Conservation (phyloP, 1,140 invertebrate genomes). For the Oncopodura yosiiana region DNA sequence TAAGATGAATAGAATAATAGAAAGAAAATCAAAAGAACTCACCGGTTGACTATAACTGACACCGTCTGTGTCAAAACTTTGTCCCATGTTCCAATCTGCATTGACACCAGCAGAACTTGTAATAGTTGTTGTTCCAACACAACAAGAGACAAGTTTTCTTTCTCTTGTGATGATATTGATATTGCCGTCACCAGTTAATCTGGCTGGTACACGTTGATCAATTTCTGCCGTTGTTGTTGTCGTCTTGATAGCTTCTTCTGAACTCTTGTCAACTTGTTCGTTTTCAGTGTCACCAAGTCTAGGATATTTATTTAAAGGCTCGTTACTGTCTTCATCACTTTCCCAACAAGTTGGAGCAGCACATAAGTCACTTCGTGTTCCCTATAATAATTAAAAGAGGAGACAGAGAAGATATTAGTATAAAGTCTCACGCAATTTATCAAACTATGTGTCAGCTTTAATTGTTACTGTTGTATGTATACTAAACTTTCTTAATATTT, state of each 20-base stretch:
- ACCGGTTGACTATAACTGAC: constrained; percentile 31
- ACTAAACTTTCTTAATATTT: too few species aligned
- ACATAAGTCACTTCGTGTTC: constrained; percentile 13
- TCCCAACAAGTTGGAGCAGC: constrained; percentile 16
- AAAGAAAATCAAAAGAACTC: constrained; percentile 10
- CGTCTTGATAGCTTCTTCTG: background rate
- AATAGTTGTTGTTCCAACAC: background rate
- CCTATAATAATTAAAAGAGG: constrained; percentile 17
- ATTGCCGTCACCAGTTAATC: background rate
- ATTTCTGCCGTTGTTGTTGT: background rate
- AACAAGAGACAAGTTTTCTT: background rate
- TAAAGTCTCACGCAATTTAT: too few species aligned
- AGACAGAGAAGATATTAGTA: too few species aligned
- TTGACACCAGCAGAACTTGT: constrained; percentile 6
- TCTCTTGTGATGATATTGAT: background rate
- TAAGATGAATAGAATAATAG: too few species aligned
- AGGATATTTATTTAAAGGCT: constrained; percentile 31
- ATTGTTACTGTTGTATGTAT: too few species aligned
- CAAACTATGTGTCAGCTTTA: too few species aligned
- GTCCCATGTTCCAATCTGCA: constrained; percentile 27
- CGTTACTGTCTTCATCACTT: constrained; percentile 31
- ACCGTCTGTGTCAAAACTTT: constrained; percentile 31
- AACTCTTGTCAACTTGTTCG: background rate
- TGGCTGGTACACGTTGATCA: background rate
- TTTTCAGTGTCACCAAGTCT: constrained; percentile 20